These are phyloP conservation scores for Lobophora halterata DNA, from an alignment of 2,888 invertebrate species.

Conservation along the genomic window DNA sequence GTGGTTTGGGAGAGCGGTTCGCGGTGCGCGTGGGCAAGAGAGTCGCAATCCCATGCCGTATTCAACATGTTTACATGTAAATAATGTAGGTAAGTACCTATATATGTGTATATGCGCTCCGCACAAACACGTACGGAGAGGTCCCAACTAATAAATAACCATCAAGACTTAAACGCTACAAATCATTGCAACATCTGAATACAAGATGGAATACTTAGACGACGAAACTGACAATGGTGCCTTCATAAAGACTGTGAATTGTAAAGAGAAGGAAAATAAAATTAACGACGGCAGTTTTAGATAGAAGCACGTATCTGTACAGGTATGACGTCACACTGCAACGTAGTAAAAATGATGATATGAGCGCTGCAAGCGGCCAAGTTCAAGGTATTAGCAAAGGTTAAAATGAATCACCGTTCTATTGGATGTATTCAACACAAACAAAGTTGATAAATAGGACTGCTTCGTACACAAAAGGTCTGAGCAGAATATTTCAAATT, in stretches of 20 bases:
- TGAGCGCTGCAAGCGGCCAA: slow-evolving; percentile 34
- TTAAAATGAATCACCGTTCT: slow-evolving; percentile 18
- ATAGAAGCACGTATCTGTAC: not conserved
- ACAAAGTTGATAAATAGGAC: not conserved
- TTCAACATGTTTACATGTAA: slow-evolving; percentile 32
- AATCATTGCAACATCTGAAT: slow-evolving; percentile 25
- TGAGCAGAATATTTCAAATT: slow-evolving; percentile 6
- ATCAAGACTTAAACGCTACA: slow-evolving; percentile 18
- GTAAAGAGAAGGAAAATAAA: not conserved
- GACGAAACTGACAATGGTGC: slow-evolving; percentile 10
- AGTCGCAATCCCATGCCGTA: slow-evolving; percentile 36
- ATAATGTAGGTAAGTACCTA: slow-evolving; percentile 33
- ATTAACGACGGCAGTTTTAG: not conserved
- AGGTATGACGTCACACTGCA: slow-evolving; percentile 11
- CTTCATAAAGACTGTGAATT: not conserved
- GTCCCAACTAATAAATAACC: slow-evolving; percentile 27
- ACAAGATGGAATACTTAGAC: slow-evolving; percentile 20
- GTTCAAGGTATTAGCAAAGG: slow-evolving; percentile 38
- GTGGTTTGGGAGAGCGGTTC: slow-evolving; percentile 31
- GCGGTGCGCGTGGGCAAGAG: slow-evolving; percentile 38
- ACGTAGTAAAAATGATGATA: slow-evolving; percentile 17
- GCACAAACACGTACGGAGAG: slow-evolving; percentile 47
- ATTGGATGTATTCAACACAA: not conserved
- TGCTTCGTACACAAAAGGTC: slow-evolving; percentile 2
- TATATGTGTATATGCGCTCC: slow-evolving; percentile 76